Base-by-base conservation (phyloP, 2,888 invertebrate genomes). In the Dryadula phaetusa region DNA sequence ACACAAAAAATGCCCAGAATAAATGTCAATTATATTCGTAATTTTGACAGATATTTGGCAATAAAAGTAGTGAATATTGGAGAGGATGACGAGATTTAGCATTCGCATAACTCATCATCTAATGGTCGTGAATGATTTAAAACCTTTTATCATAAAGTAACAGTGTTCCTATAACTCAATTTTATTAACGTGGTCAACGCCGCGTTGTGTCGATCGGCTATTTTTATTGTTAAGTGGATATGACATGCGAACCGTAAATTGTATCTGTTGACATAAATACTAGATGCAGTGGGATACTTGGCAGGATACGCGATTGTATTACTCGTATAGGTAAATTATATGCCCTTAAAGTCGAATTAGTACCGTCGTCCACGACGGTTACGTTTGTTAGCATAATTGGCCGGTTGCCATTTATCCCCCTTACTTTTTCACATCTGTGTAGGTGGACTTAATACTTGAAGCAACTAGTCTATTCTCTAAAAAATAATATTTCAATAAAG, bases 121-220 rank as follows among this genome's bases (percentile, higher is more conserved):
- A 92, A 91, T 92, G 90, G 92, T 87, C 83, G 82, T 83, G 87
- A 86, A 88, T 91, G 90, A 92, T 90, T 91, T 91, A 91, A 92
- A 91, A 86, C 88, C 90, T 90, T 91, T 90, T 91, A 92, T 91
- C 92, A 86, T 86, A 86, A 88, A 91, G 87, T 88, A 87, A 83
- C 91, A 91, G 85, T 83, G 86, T 88, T 87, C 85, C 83, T 84
- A 88, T 91, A 90, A 90, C 86, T 92, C 90, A 90, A 79, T 90
- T 91, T 91, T 92, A 91, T 91, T 87, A 86, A 88, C 86, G 82
- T 84, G 88, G 90, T 89, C 91, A 89, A 87, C 87, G 85, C 78
- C 80, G 83, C 81, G 88, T 88, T 84, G 86, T 83, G 83, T 77
- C 82, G 82, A 87, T 88, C 84, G 83, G 66, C 68, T 64, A 69